Base-by-base conservation (phyloP, 2,797 vertebrate genomes). In the Trematomus bernacchii region DNA sequence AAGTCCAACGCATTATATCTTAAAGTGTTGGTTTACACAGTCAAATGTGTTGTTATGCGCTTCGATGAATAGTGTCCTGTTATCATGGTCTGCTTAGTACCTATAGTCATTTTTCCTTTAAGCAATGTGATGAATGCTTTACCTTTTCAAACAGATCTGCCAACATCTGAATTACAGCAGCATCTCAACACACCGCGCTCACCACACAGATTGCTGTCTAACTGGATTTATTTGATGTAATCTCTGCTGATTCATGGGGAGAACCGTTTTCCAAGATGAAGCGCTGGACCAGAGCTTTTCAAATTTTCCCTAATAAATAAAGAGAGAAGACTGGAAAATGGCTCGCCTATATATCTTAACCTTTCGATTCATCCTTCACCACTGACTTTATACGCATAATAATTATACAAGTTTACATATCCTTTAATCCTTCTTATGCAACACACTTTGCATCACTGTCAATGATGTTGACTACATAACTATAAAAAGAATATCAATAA, bases 191-290 rank as follows among this genome's bases (percentile, higher is more conserved):
- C 75, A n/a, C 61, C n/a, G 50, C 48, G 58, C 65, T 73, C 74
- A 72, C 67, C 60, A 51, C 73, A 58, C 70, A 75, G 69, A 69
- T 54, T 51, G 53, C 48, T 58, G 67, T 64, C 60, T 4, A 42
- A 63, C 40, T 69, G 37, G 57, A 84, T 84, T 81, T 70, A 70
- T 70, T 57, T 75, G 30, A 77, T 52, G 73, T 67, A 59, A 43
- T 70, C 51, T 55, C 23, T 40, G 75, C 58, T 84, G 78, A 79
- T 76, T 86, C 73, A 71, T 53, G 10, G 53, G 23, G 48, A 40
- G 50, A 48, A 71, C 30, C 43, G 0, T 70, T 62, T 68, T 54
- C 72, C 72, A 71, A 37, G 65, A 76, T 50, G 58, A 59, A 59
- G 50, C 54, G 14, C 55, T 33, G n/a, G 52, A 72, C 59, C 55